Evolutionary conservation across 2,888 invertebrate species (phyloP), one percentile per base, ranked within the genome.

Genomic region (Pycnomerus fuliginosus): DNA sequence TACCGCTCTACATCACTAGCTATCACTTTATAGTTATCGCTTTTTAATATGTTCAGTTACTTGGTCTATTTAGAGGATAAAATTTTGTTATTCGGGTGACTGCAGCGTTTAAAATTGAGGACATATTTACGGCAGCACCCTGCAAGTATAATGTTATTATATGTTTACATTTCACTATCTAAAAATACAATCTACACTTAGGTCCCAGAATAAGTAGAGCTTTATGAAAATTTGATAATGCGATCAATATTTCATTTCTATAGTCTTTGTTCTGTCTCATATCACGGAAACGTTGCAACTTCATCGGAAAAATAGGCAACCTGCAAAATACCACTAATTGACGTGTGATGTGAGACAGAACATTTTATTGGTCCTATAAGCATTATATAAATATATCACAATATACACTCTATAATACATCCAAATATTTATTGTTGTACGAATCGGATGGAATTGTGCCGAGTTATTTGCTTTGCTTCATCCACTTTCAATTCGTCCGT

Each of bases 401-500:
- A 56, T 53, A 50, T 45, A 53, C 32, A 40, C 17, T 35, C 20
- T 35, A 47, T 17, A 33, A 13, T 11, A 32, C 32, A 23, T 12
- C 32, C 22, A 36, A 46, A 33, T 15, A 38, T 29, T 63, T 62
- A 61, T 64, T 64, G 60, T 67, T 65, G 62, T 64, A 65, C 61
- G 56, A 60, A 56, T 60, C 56, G 64, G 65, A 67, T 64, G 65
- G 65, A 65, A 55, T 60, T 50, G 55, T 61, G 59, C 56, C 48
- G 50, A 39, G n/a, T n/a, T n/a, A n/a, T n/a, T n/a, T n/a, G n/a
- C n/a, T n/a, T n/a, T n/a, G n/a, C n/a, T n/a, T n/a, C n/a, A n/a
- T n/a, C n/a, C n/a, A n/a, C n/a, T n/a, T n/a, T n/a, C n/a, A n/a
- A n/a, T n/a, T n/a, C n/a, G n/a, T n/a, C n/a, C n/a, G n/a, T n/a